Conservation (phyloP, 1,140 invertebrate species). For the Lutraria rhynchaena region DNA sequence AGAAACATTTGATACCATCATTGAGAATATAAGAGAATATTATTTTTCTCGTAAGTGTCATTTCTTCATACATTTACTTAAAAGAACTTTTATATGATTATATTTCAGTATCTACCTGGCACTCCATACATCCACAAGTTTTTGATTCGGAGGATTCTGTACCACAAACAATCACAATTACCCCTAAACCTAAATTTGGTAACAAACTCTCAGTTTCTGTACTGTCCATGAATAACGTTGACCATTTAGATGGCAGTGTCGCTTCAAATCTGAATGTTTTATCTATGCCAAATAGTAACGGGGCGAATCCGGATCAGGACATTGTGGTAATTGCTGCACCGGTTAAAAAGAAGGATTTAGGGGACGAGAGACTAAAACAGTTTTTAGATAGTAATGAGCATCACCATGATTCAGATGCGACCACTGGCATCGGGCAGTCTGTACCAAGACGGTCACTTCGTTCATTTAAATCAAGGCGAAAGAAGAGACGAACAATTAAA, state of each 20-base stretch:
- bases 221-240: conserved; percentile 7
- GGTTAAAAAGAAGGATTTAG: conserved; percentile 22
- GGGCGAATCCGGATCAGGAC: neutral
- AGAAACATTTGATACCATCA: too few species aligned
- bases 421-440: neutral
- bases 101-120: conserved; percentile 51
- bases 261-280: neutral
- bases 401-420: conserved; percentile 4
- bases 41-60: too few species aligned
- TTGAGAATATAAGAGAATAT: too few species aligned
- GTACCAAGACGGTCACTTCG: conserved; percentile 25
- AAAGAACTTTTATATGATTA: neutral
- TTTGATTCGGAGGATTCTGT: conserved; percentile 27
- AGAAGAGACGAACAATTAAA: conserved; percentile 21
- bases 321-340: neutral
- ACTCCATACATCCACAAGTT: conserved; percentile 11
- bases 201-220: conserved; percentile 39
- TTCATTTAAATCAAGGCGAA: conserved; percentile 24
- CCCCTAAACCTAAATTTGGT: conserved; percentile 3
- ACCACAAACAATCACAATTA: conserved; percentile 5
- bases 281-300: conserved; percentile 19
- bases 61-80: neutral
- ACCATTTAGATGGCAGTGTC: conserved; percentile 16
- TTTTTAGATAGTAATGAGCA: conserved; percentile 13
- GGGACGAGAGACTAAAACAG: conserved; percentile 38